These are phyloP conservation scores for Ophion ventricosus DNA, from an alignment of 2,888 invertebrate genomes.

Conservation along the genomic window DNA sequence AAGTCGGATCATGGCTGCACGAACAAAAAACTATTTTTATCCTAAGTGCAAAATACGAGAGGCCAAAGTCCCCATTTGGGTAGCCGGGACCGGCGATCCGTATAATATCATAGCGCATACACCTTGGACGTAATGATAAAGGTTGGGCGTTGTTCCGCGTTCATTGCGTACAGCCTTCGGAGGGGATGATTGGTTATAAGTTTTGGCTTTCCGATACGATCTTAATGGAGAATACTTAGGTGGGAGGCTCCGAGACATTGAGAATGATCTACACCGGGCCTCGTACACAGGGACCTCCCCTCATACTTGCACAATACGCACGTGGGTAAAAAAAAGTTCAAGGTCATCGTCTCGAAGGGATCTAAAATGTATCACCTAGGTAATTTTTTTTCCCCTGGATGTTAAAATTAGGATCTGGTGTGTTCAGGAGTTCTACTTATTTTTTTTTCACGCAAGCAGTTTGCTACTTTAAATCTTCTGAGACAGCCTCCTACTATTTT, in stretches of 20 bases:
- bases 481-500: background rate
- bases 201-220: conserved; percentile 80
- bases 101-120: conserved; percentile 59
- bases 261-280: conserved; percentile 77
- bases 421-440: background rate
- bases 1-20: background rate
- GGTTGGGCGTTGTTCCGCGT: conserved; percentile 72
- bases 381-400: background rate
- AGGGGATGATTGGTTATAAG: conserved; percentile 81
- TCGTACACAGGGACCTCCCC: conserved; percentile 51
- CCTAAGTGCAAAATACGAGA: conserved; percentile 39
- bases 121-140: conserved; percentile 80
- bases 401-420: background rate
- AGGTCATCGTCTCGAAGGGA: conserved; percentile 6
- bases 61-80: conserved; percentile 30
- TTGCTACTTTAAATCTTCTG: background rate
- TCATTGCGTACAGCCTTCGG: conserved; percentile 68
- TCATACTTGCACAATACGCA: conserved; percentile 5
- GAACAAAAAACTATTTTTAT: conserved; percentile 1
- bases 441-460: background rate
- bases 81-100: conserved; percentile 21
- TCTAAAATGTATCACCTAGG: background rate
- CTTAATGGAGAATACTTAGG: conserved; percentile 82
- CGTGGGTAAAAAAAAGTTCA: background rate
- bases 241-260: conserved; percentile 80